Conservation (phyloP, 2,888 invertebrate species). For the Athalia cordata region DNA sequence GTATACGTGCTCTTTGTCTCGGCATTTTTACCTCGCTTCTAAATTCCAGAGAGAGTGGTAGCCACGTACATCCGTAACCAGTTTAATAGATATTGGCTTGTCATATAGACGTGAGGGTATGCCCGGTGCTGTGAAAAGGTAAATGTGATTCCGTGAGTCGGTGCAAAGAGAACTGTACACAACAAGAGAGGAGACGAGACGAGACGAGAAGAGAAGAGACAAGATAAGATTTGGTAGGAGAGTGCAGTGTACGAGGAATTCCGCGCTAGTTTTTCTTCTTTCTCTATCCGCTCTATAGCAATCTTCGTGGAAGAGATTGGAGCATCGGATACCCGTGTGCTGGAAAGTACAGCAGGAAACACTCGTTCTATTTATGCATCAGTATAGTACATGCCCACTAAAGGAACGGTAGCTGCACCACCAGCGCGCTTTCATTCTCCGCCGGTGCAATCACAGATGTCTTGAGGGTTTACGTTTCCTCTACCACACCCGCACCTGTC, state of each 20-base stretch:
- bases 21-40: no score
- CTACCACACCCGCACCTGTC: background rate
- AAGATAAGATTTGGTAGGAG: no score
- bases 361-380: slow-evolving; percentile 4
- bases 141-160: no score
- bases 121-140: no score
- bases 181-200: no score
- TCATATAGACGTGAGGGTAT: no score
- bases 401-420: background rate
- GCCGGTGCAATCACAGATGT: slow-evolving; percentile 27
- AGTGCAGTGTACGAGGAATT: background rate
- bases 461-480: background rate
- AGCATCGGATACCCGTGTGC: slow-evolving; percentile 1
- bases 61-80: no score
- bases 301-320: slow-evolving; percentile 31
- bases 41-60: no score
- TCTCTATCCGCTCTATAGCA: background rate
- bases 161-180: no score
- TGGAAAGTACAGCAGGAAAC: background rate
- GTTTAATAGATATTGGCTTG: no score
- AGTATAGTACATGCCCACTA: background rate
- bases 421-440: background rate
- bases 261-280: background rate
- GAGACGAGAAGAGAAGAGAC: no score
- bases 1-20: no score